A percentile compares a stretch with the other conserved stretches of the same genome.
Conservation (phyloP, 2,113 vertebrate species). For the Eupsittula cactorum region DNA sequence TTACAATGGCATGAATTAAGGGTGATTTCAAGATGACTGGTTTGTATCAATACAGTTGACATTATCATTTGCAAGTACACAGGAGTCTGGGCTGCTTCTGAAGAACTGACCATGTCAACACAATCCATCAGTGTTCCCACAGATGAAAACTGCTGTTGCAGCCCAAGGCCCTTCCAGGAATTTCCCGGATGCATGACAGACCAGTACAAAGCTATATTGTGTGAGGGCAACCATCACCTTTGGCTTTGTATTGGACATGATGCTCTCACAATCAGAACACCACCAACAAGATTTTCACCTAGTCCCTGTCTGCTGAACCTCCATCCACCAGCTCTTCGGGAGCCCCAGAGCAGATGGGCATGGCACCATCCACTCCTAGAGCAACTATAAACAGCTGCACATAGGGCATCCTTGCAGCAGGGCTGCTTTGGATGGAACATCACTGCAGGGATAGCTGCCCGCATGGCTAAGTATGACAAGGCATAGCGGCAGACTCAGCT, state of each 20-base stretch:
- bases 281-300: background rate
- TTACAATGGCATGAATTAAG: background rate
- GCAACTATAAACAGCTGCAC: accelerated
- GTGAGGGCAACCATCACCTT: accelerated
- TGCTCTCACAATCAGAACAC: background rate
- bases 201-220: background rate
- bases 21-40: background rate
- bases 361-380: accelerated
- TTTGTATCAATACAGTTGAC: background rate
- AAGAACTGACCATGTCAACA: background rate
- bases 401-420: accelerated
- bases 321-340: accelerated
- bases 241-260: background rate
- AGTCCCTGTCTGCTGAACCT: background rate
- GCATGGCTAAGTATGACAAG: accelerated
- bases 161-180: background rate
- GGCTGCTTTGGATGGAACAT: accelerated
- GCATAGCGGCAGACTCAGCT: background rate
- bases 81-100: background rate
- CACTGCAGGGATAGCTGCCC: accelerated
- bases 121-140: background rate
- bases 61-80: background rate
- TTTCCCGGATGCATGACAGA: background rate
- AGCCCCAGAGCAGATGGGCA: background rate
- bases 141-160: background rate